Conservation (phyloP, 2,888 invertebrate genomes). For the Caprella mutica region DNA sequence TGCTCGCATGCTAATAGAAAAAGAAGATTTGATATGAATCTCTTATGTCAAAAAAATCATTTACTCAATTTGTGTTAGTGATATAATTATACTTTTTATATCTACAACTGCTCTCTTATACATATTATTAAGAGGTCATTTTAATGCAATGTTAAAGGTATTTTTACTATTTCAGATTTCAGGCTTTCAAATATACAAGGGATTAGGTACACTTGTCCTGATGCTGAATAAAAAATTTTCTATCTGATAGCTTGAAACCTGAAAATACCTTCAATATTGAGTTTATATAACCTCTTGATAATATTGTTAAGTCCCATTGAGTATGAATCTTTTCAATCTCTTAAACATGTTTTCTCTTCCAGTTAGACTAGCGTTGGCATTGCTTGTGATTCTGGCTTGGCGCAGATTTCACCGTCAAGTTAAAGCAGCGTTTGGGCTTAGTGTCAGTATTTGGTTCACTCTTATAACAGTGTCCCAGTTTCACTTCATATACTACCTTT, state of each 20-base stretch:
- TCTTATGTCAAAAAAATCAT: not conserved
- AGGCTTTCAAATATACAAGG: no score
- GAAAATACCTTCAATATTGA: no score
- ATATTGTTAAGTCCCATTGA: no score
- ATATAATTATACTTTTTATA: not conserved
- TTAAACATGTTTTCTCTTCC: constrained; percentile 43
- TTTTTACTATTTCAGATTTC: no score
- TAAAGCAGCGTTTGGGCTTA: constrained; percentile 61
- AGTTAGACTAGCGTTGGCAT: constrained; percentile 72
- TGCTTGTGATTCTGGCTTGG: constrained; percentile 63
- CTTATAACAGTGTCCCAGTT: constrained; percentile 82
- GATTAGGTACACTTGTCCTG: no score
- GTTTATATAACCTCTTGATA: no score
- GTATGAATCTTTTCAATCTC: no score
- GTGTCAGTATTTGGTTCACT: constrained; percentile 69
- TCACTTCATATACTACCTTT: constrained; percentile 94
- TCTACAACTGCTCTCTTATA: not conserved
- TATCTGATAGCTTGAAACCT: no score
- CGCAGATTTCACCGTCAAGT: constrained; percentile 60
- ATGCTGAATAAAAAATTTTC: no score
- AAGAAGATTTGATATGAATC: not conserved
- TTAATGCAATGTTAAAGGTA: no score
- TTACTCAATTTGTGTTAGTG: not conserved
- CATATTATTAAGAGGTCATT: no score
- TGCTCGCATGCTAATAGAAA: constrained; percentile 12